Conservation (phyloP, 2,113 vertebrate species). For the Capricornis sumatraensis region DNA sequence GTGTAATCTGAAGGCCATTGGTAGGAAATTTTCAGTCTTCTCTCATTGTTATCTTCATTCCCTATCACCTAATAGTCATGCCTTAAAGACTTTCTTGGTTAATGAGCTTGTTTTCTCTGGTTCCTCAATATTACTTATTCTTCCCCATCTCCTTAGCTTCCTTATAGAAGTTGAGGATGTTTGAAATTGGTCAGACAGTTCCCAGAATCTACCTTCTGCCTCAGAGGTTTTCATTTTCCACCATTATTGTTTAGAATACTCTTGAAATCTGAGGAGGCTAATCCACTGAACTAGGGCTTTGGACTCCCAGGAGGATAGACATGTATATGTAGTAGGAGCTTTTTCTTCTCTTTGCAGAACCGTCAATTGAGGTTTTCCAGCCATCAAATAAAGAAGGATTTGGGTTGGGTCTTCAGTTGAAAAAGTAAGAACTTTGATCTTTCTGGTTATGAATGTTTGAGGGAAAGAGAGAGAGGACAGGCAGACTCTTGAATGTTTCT, state of each 20-base stretch:
- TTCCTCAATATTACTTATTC: neutral
- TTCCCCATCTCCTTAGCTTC: neutral
- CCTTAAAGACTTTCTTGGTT: neutral
- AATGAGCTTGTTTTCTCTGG: constrained; percentile 27
- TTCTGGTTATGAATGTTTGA: neutral
- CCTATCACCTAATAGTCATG: neutral
- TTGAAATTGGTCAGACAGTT: constrained; percentile 20
- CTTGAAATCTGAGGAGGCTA: neutral
- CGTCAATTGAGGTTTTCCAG: constrained; percentile 98
- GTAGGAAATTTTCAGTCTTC: neutral
- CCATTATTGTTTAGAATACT: neutral
- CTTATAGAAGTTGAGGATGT: neutral
- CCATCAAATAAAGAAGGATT: constrained; percentile 98
- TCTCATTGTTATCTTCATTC: neutral
- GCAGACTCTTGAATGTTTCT: neutral
- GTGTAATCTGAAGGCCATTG: neutral
- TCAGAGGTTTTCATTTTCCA: neutral
- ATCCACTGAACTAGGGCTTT: neutral
- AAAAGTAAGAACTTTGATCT: constrained; percentile 88
- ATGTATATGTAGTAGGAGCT: neutral
- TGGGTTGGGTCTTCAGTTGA: constrained; percentile 95
- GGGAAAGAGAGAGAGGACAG: neutral
- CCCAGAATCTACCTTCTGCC: neutral
- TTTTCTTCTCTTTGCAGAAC: constrained; percentile 84
- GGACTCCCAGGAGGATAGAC: neutral